Conservation (phyloP, 2,113 vertebrate genomes). For the Heliornis fulica region DNA sequence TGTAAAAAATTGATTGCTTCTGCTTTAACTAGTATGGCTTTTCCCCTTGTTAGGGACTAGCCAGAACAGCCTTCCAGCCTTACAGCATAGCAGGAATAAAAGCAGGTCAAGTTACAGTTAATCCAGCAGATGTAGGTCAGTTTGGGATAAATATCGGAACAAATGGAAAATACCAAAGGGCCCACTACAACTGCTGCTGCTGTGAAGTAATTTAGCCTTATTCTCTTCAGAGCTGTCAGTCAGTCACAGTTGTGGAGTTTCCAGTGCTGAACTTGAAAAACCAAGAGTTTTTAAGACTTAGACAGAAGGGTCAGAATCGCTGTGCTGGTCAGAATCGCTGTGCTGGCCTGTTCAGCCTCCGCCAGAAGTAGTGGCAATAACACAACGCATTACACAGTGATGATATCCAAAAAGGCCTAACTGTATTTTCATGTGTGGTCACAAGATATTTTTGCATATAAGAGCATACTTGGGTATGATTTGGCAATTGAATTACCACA, state of each 20-base stretch:
- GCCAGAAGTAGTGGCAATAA: background rate
- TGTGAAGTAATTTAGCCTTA: conserved; percentile 41
- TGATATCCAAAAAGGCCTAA: background rate
- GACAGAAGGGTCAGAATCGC: background rate
- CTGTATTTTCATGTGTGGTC: background rate
- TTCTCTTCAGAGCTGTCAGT: conserved; percentile 40
- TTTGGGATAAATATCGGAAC: conserved; percentile 73
- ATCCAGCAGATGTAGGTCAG: conserved; percentile 80
- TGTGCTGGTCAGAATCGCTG: background rate
- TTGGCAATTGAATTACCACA: background rate
- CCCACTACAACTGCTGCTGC: conserved; percentile 27
- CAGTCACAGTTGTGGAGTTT: background rate
- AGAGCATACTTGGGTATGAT: background rate
- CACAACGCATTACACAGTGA: background rate
- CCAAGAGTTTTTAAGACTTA: background rate
- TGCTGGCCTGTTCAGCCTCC: background rate
- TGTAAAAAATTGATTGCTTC: background rate
- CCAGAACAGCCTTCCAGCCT: conserved; percentile 4
- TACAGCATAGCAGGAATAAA: conserved; percentile 58
- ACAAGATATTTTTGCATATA: background rate
- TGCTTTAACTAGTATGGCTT: background rate
- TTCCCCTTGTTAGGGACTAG: background rate
- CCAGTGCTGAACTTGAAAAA: background rate
- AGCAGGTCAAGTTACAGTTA: conserved; percentile 72
- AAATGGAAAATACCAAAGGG: conserved; percentile 61